phyloP scores from a whole-genome alignment of 2,797 vertebrate genomes.

The Zalophus californianus region DNA sequence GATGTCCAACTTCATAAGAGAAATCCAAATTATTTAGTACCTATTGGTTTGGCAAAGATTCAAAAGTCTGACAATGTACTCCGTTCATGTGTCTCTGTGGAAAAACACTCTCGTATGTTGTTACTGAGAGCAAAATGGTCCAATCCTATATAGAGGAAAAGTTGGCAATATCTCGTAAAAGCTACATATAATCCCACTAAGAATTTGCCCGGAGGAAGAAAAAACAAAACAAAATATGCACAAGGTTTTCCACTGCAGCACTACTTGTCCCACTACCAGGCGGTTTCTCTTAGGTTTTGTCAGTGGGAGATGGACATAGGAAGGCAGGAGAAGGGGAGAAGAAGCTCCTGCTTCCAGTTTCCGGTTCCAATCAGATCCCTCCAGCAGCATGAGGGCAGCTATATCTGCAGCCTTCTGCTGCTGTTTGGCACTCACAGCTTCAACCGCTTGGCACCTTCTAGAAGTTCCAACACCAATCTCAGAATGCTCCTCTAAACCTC shows the following conservation, averaged over 20 bases:
- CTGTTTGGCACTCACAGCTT: not conserved
- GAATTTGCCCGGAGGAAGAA: not conserved
- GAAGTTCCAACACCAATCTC: not conserved
- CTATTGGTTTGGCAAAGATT: not conserved
- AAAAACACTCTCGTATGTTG: not conserved
- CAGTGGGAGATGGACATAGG: not conserved
- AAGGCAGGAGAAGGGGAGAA: not conserved
- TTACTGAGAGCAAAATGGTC: not conserved
- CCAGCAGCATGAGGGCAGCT: not conserved
- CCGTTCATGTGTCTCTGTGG: not conserved
- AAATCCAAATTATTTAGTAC: slow-evolving; percentile 14
- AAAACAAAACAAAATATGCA: not conserved
- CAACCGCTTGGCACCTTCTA: not conserved
- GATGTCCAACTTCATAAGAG: not conserved
- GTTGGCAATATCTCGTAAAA: not conserved
- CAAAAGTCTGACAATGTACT: not conserved
- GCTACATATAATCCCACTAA: not conserved
- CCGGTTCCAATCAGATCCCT: not conserved
- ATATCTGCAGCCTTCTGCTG: not conserved
- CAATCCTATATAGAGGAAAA: not conserved
- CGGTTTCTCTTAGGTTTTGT: not conserved
- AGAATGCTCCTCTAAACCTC: not conserved
- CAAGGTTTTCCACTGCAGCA: not conserved
- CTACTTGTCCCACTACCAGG: not conserved
- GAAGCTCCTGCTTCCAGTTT: not conserved